A percentile compares a stretch with the other conserved stretches of the same genome.
Conservation (phyloP, 2,113 vertebrate species). For the Cercopithecus mona region DNA sequence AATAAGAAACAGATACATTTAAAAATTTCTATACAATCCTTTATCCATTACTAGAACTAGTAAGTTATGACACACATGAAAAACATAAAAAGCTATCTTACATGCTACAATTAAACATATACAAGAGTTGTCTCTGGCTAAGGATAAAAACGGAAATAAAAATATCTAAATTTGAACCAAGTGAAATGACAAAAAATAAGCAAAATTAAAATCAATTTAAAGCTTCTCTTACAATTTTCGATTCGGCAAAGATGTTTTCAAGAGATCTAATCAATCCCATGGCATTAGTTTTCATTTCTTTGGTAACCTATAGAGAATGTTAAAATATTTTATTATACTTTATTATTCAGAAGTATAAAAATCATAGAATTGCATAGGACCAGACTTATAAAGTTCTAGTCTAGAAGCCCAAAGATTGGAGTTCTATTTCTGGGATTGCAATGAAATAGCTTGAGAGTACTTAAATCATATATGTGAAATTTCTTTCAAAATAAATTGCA, state of each 20-base stretch:
- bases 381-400: background rate
- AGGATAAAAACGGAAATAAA: background rate
- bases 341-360: background rate
- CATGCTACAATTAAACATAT: background rate
- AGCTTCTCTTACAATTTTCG: constrained; percentile 84
- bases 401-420: background rate
- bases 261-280: constrained; percentile 84
- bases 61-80: background rate
- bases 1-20: background rate
- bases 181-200: background rate
- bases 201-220: background rate
- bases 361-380: background rate
- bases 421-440: background rate
- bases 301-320: constrained; percentile 83
- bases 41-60: too few species aligned
- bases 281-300: constrained; percentile 84
- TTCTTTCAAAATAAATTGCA: background rate
- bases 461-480: background rate
- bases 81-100: background rate
- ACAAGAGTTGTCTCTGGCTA: background rate
- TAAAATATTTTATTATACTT: background rate
- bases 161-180: background rate
- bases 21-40: background rate
- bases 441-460: background rate
- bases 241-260: constrained; percentile 83